Evolutionary conservation across 2,113 vertebrate genomes (phyloP).

Genomic region (Cyanistes caeruleus): DNA sequence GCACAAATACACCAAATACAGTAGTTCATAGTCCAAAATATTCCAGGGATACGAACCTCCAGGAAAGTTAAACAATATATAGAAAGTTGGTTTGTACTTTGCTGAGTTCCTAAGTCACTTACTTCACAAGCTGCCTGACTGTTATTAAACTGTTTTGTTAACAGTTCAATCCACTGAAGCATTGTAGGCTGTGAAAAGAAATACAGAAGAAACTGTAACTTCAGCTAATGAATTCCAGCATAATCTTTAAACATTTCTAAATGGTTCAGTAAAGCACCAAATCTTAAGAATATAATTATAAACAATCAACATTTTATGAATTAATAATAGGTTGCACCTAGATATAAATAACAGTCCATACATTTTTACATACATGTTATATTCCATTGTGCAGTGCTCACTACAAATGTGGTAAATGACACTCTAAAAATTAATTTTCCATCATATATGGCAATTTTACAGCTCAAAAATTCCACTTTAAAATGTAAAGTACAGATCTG

Average conservation of each 20-base stretch:
- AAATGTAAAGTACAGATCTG: neutral
- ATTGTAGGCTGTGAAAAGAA: conserved; percentile 89
- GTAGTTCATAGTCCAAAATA: conserved; percentile 54
- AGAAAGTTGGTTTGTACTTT: conserved; percentile 62
- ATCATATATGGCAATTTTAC: neutral
- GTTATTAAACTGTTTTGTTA: conserved; percentile 99
- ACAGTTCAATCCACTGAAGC: conserved; percentile 98
- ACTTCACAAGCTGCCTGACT: conserved; percentile 99
- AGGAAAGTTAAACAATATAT: conserved; percentile 66
- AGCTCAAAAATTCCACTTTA: neutral
- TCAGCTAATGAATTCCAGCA: neutral
- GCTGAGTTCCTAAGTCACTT: conserved; percentile 52
- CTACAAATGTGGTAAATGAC: neutral
- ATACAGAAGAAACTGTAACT: conserved; percentile 19
- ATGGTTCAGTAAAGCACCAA: neutral
- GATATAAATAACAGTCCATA: neutral
- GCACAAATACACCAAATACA: conserved; percentile 46
- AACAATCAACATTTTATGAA: neutral
- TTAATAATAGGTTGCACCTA: neutral
- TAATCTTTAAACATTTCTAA: neutral
- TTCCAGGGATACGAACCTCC: conserved; percentile 62
- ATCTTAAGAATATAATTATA: neutral
- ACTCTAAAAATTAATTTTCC: neutral
- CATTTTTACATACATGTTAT: neutral
- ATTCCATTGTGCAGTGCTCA: neutral